Percentiles rank a stretch among this genome's conserved stretches.
These are phyloP conservation scores for Pteromalus puparum DNA, from an alignment of 1,140 invertebrate species.

Conservation along the genomic window DNA sequence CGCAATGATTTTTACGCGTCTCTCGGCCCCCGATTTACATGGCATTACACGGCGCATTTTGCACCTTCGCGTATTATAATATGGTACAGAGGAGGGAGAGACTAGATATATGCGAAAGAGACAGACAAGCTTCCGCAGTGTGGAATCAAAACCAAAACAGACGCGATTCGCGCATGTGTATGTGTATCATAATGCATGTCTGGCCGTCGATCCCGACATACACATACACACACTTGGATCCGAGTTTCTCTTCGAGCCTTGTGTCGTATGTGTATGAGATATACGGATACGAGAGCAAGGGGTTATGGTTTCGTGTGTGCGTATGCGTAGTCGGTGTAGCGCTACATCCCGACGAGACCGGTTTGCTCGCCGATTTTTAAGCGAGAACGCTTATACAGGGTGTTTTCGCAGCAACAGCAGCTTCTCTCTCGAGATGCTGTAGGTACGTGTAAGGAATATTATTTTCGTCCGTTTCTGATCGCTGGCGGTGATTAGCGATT, in stretches of 20 bases:
- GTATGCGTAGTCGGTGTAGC: slow-evolving; percentile 38
- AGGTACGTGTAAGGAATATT: background rate
- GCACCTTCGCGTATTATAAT: slow-evolving; percentile 27
- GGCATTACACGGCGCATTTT: slow-evolving; percentile 17
- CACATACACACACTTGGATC: background rate
- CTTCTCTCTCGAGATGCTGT: background rate
- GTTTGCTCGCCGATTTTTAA: slow-evolving; percentile 46
- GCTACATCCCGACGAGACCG: slow-evolving; percentile 49
- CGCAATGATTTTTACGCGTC: background rate
- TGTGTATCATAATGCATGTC: slow-evolving; percentile 46
- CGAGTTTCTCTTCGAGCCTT: background rate
- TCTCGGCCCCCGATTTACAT: slow-evolving; percentile 12
- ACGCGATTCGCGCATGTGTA: background rate
- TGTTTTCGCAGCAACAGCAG: background rate
- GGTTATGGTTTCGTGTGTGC: slow-evolving; percentile 28
- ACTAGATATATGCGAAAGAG: background rate
- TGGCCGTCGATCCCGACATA: slow-evolving; percentile 40
- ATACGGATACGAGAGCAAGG: background rate
- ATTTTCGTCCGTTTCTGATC: background rate
- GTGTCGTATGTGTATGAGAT: background rate
- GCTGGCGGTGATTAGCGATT: background rate
- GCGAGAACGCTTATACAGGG: slow-evolving; percentile 15
- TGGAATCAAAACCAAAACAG: slow-evolving; percentile 47
- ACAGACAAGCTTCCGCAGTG: slow-evolving; percentile 25
- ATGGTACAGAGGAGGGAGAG: background rate